These are phyloP conservation scores for Aphidoletes aphidimyza DNA, from an alignment of 2,888 invertebrate genomes.

Conservation along the genomic window DNA sequence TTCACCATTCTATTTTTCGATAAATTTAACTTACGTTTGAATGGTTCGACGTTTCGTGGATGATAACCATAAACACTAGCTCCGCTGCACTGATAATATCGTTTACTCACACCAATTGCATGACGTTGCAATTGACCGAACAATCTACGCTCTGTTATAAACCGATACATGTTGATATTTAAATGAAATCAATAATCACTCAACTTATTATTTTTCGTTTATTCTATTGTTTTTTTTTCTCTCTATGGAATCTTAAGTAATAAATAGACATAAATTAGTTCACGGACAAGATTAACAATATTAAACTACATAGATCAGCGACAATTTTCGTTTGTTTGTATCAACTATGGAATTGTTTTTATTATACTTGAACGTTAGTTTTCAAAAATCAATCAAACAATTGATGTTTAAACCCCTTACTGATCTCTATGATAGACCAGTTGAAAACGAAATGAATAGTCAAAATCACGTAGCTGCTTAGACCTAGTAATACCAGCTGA, in stretches of 20 bases:
- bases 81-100: conserved; percentile 62
- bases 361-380: no score
- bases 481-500: neutral
- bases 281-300: no score
- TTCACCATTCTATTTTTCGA: no score
- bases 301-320: no score
- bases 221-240: no score
- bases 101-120: conserved; percentile 6
- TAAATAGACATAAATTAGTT: no score
- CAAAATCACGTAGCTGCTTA: conserved; percentile 27
- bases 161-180: neutral
- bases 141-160: neutral
- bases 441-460: conserved; percentile 42
- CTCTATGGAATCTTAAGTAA: no score
- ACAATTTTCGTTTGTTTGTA: no score
- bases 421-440: neutral
- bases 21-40: conserved; percentile 61
- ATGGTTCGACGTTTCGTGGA: conserved; percentile 61
- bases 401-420: neutral
- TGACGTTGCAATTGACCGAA: neutral
- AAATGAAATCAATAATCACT: neutral
- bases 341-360: no score
- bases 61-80: conserved; percentile 65
- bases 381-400: no score
- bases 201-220: no score